Evolutionary conservation across 2,888 invertebrate species (phyloP).

Genomic region (Cataglyphis altisquamis): DNA sequence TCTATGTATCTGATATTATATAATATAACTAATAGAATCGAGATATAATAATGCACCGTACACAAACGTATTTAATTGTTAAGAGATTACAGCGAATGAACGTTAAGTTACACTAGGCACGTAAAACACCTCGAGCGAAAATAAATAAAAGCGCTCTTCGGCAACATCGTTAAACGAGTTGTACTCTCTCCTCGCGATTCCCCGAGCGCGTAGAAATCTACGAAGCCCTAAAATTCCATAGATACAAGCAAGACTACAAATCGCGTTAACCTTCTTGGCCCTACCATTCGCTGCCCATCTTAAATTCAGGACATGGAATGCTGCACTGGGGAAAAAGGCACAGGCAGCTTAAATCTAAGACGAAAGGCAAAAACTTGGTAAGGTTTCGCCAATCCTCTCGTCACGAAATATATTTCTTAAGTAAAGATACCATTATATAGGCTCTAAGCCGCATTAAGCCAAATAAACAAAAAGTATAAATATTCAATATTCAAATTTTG

Average conservation of each 20-base stretch:
- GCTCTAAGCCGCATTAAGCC: not conserved
- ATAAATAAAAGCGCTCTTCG: slow-evolving; percentile 38
- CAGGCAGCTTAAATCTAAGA: slow-evolving; percentile 40
- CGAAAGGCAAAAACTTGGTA: slow-evolving; percentile 21
- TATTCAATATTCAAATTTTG: not conserved
- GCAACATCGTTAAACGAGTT: slow-evolving; percentile 42
- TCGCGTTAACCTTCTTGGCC: slow-evolving; percentile 54
- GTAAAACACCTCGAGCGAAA: slow-evolving; percentile 38
- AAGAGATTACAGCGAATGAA: slow-evolving; percentile 16
- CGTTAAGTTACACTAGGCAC: slow-evolving; percentile 34
- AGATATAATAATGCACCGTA: not conserved
- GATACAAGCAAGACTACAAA: slow-evolving; percentile 53
- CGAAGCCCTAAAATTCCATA: slow-evolving; percentile 57
- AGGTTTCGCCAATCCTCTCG: slow-evolving; percentile 33
- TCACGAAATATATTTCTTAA: slow-evolving; percentile 48
- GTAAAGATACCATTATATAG: slow-evolving; percentile 29
- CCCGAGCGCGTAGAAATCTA: slow-evolving; percentile 37
- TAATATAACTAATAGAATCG: not conserved
- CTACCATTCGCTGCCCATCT: slow-evolving; percentile 41
- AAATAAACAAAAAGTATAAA: not conserved
- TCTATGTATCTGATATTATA: not conserved
- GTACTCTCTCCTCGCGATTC: slow-evolving; percentile 37
- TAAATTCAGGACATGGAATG: slow-evolving; percentile 57
- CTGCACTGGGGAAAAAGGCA: slow-evolving; percentile 50
- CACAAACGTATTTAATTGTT: slow-evolving; percentile 14